Base-by-base conservation (phyloP, 1,140 invertebrate species). In the Coelopa frigida region DNA sequence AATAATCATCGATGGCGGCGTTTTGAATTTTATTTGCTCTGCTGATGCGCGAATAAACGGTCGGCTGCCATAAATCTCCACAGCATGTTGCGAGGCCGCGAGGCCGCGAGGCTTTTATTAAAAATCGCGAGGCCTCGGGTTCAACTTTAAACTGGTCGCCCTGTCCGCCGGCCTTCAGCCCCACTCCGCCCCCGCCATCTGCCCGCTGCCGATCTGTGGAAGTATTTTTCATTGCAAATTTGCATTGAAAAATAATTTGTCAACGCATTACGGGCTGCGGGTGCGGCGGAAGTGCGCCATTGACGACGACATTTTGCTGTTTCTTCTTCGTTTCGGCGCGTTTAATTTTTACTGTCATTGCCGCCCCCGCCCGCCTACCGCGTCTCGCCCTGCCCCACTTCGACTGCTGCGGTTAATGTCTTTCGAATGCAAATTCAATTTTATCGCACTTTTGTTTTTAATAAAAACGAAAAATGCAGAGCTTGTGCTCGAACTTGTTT, bases 351-450 rank as follows among this genome's bases (percentile, higher is more conserved):
- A 32, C 36, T 44, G 14, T 39, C 31, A 36, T 39, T 23, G 27
- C 18, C 44, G 47, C 24, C 31, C 32, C 38, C 37, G 23, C 23
- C 27, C 27, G 20, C 41, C 26, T 43, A 17, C 24, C 26, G n/a
- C 21, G 15, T 26, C 40, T 5, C 21, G 33, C 29, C 20, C 32
- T 20, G 17, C 31, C 15, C 15, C 32, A 3, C 40, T 22, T 56
- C 53, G 59, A 67, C 62, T 67, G 63, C 64, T 68, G 64, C 54
- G 59, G 55, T 68, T 65, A 68, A 68, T 68, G 64, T 65, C 57
- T 68, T 68, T 68, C 54, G 58, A 62, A 68, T 68, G 64, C 64
- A 68, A 68, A 67, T 67, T 61, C 60, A 67, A 66, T 67, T 67
- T 67, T 67, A 67, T 67, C 62, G 63, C 59, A 66, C 62, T 66